A percentile compares a stretch with the other conserved stretches of the same genome.
Evolutionary conservation across 1,140 invertebrate genomes (phyloP).

Genomic region (Aphidius gifuensis): DNA sequence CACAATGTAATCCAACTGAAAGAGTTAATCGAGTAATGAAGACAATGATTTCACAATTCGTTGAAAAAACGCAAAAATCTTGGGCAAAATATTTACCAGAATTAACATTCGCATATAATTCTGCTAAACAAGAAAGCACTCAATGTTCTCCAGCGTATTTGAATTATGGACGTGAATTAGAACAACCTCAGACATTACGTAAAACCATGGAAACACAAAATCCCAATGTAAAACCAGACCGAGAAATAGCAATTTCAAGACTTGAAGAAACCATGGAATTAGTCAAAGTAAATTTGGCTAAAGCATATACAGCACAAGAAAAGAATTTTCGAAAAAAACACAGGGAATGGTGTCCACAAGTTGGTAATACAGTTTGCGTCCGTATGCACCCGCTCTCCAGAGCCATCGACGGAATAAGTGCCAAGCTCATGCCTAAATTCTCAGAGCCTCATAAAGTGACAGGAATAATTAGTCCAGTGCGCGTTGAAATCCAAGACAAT

Average conservation of each 20-base stretch:
- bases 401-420: neutral
- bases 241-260: neutral
- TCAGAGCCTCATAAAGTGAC: neutral
- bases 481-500: neutral
- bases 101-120: conserved; percentile 35
- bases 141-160: conserved; percentile 15
- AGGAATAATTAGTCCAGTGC: neutral
- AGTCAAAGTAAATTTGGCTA: conserved; percentile 2
- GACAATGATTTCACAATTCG: conserved; percentile 29
- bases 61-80: conserved; percentile 33
- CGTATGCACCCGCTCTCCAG: neutral
- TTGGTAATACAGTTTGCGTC: neutral
- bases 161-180: conserved; percentile 12
- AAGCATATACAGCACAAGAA: conserved; percentile 1
- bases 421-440: conserved; percentile 6
- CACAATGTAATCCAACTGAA: conserved; percentile 23
- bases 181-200: neutral
- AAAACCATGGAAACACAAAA: neutral
- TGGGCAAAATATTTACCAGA: conserved; percentile 42
- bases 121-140: conserved; percentile 1
- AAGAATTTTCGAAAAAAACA: conserved; percentile 4
- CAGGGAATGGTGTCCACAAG: conserved; percentile 1
- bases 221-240: too few species aligned
- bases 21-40: conserved; percentile 18
- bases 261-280: neutral